These are phyloP conservation scores for Tipula unca DNA, from an alignment of 2,888 invertebrate species.

Conservation along the genomic window DNA sequence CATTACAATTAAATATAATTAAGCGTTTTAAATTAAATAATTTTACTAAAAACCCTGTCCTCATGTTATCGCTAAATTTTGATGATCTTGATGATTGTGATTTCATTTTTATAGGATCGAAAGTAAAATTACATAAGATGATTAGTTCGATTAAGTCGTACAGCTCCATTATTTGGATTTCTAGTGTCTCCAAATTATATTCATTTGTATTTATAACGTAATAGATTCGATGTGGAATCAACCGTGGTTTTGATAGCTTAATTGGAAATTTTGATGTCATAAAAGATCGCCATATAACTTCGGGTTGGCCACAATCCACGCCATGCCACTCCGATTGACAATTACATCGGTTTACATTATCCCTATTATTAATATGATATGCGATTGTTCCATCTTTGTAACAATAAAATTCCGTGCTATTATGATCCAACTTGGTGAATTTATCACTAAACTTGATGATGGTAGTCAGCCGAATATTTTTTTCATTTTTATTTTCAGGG, in stretches of 20 bases:
- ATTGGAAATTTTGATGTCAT: constrained; percentile 44
- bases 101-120: not conserved
- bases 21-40: constrained; percentile 46
- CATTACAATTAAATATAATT: constrained; percentile 32
- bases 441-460: constrained; percentile 14
- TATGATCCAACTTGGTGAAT: not conserved
- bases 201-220: constrained; percentile 48
- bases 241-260: constrained; percentile 31
- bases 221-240: constrained; percentile 46
- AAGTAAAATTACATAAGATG: constrained; percentile 43
- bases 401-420: constrained; percentile 21
- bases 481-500: not conserved
- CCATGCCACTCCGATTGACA: constrained; percentile 58
- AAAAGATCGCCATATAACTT: constrained; percentile 56
- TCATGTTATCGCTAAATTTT: constrained; percentile 2
- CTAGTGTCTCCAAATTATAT: constrained; percentile 47
- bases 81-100: not conserved
- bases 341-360: constrained; percentile 39
- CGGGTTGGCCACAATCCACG: constrained; percentile 55
- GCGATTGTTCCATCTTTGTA: constrained; percentile 14
- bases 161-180: constrained; percentile 53
- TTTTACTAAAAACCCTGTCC: constrained; percentile 43
- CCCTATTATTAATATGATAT: not conserved
- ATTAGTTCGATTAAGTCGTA: constrained; percentile 54
- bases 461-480: not conserved